Conservation (phyloP, 2,888 invertebrate genomes). For the Ormyrus nitidulus region DNA sequence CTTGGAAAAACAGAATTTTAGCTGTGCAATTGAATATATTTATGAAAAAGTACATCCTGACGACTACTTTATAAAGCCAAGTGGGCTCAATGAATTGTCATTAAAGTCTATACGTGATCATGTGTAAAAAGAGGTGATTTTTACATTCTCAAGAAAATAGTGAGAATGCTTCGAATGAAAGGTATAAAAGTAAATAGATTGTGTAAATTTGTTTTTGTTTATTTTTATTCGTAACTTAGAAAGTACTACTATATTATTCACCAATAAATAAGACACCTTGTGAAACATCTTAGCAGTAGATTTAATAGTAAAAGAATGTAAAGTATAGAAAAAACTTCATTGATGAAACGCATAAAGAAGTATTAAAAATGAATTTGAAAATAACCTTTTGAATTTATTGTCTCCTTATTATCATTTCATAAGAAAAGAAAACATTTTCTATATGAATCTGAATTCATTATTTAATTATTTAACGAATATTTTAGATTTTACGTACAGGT, state of each 20-base stretch:
- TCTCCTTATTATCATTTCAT: conserved; percentile 33
- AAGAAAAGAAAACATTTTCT: conserved; percentile 11
- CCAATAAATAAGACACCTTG: conserved; percentile 28
- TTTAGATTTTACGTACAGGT: conserved; percentile 40
- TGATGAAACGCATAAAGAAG: conserved; percentile 29
- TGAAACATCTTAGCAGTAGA: conserved; percentile 39
- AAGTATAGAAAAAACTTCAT: conserved; percentile 39
- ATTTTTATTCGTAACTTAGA: conserved; percentile 37
- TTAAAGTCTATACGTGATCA: conserved; percentile 19
- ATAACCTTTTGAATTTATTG: conserved; percentile 46
- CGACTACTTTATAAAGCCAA: conserved; percentile 36
- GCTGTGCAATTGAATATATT: conserved; percentile 1
- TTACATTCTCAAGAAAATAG: conserved; percentile 25
- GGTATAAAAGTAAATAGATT: conserved; percentile 24
- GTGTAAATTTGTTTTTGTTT: conserved; percentile 46
- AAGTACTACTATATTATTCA: background rate
- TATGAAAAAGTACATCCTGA: conserved; percentile 22
- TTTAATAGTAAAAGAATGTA: conserved; percentile 48
- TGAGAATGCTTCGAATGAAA: conserved; percentile 39
- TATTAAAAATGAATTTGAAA: conserved; percentile 46
- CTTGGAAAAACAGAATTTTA: conserved; percentile 40
- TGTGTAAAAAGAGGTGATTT: conserved; percentile 19
- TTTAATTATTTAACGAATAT: conserved; percentile 32
- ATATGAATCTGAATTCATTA: conserved; percentile 4
- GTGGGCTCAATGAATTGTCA: conserved; percentile 27